Evolutionary conservation across 2,113 vertebrate genomes (phyloP).

Genomic region (Vulpes ferrilata): DNA sequence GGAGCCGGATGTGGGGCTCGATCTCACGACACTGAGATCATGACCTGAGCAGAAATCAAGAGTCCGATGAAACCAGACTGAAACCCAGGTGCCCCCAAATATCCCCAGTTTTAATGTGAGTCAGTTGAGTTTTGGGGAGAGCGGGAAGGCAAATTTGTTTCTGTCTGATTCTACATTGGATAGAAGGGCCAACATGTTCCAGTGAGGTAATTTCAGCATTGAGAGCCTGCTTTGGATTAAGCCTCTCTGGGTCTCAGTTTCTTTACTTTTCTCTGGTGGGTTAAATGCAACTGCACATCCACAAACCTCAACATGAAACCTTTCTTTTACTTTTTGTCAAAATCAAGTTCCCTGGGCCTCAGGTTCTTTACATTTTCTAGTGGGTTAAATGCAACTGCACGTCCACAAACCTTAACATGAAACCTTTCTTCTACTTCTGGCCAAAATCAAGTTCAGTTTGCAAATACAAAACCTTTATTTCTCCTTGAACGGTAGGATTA

Average conservation of each 20-base stretch:
- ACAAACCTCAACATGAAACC: background rate
- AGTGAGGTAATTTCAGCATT: background rate
- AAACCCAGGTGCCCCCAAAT: background rate
- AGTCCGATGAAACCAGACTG: background rate
- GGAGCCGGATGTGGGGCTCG: background rate
- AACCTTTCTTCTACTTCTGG: background rate
- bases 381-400: background rate
- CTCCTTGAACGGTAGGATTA: background rate
- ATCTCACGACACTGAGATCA: background rate
- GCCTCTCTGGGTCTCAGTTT: background rate
- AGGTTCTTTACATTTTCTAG: background rate
- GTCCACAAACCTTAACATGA: background rate
- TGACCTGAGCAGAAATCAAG: background rate
- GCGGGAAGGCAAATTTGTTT: background rate
- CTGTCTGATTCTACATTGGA: background rate
- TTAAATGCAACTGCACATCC: background rate
- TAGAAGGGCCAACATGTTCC: fast-evolving
- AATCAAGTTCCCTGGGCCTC: background rate
- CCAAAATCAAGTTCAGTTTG: background rate
- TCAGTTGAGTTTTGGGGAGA: background rate
- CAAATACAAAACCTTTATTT: background rate
- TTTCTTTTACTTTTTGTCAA: background rate
- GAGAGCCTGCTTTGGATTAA: background rate
- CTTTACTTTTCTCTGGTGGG: background rate
- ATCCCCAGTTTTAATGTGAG: background rate